Conservation (phyloP, 2,888 invertebrate species). For the Oscheius sp. region DNA sequence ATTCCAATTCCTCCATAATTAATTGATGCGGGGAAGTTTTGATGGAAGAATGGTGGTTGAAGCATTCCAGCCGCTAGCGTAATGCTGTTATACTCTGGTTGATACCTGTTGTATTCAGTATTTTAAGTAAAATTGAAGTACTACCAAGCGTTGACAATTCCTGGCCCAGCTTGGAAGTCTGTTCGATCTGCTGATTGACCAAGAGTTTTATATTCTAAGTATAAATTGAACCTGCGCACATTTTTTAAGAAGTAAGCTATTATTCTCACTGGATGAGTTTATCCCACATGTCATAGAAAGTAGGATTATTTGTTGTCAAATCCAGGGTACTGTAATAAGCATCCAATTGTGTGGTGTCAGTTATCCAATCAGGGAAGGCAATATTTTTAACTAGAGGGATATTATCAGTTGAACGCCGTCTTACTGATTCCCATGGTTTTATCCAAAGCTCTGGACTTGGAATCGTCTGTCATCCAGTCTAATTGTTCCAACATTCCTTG, state of each 20-base stretch:
- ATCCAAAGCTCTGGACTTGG: constrained; percentile 53
- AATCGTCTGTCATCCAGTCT: constrained; percentile 57
- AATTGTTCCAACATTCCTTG: constrained; percentile 65
- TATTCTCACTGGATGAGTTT: constrained; percentile 40
- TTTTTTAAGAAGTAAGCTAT: no score
- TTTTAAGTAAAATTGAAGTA: no score
- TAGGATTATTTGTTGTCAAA: constrained; percentile 38
- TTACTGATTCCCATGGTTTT: constrained; percentile 56
- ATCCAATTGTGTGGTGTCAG: constrained; percentile 44
- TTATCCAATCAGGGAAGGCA: constrained; percentile 64
- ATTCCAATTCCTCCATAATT: constrained; percentile 94
- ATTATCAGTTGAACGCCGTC: constrained; percentile 1
- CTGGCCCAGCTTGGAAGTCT: constrained; percentile 65
- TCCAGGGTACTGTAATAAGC: constrained; percentile 46
- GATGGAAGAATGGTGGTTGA: constrained; percentile 65
- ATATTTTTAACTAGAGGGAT: constrained; percentile 53
- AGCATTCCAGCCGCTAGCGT: constrained; percentile 70
- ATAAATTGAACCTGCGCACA: constrained; percentile 46
- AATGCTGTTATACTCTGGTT: constrained; percentile 69
- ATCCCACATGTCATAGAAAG: constrained; percentile 53
- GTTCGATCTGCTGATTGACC: constrained; percentile 44
- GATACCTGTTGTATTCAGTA: constrained; percentile 10
- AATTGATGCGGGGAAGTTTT: constrained; percentile 62
- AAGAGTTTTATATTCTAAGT: constrained; percentile 40
- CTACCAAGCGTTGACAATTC: constrained; percentile 67